Conservation (phyloP, 2,797 vertebrate genomes). For the Mus minutoides region DNA sequence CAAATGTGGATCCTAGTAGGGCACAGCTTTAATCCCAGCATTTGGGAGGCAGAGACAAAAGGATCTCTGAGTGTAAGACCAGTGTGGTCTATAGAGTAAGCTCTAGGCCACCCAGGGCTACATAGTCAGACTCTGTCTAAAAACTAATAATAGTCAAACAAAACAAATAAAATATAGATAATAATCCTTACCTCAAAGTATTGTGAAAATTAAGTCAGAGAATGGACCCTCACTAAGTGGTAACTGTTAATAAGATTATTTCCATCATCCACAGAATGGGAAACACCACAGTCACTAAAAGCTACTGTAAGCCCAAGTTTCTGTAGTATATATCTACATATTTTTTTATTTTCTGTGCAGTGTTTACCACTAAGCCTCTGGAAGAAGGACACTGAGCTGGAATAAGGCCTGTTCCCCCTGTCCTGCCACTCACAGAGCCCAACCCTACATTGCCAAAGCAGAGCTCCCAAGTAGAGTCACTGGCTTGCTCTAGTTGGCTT, state of each 20-base stretch:
- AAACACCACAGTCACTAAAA: conserved; percentile 39
- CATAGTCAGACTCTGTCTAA: not conserved
- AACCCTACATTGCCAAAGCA: not conserved
- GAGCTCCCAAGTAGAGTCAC: not conserved
- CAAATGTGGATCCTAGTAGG: conserved; percentile 17
- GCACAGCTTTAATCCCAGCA: not conserved
- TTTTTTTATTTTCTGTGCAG: not conserved
- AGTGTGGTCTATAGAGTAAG: not conserved
- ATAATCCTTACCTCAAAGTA: conserved; percentile 1
- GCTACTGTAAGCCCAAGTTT: not conserved
- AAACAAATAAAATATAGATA: not conserved
- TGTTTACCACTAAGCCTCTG: conserved; percentile 17
- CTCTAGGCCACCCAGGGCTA: not conserved
- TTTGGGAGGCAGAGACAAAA: not conserved
- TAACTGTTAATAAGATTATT: conserved; percentile 23
- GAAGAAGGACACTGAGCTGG: not conserved
- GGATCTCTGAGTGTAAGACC: not conserved
- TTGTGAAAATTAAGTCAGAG: conserved; percentile 4
- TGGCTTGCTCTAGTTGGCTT: conserved; percentile 10
- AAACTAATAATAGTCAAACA: not conserved
- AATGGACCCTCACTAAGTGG: conserved; percentile 41
- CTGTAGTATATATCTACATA: not conserved
- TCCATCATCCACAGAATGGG: conserved; percentile 10
- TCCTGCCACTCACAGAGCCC: not conserved
- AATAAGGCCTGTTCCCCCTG: not conserved